phyloP scores from a whole-genome alignment of 2,797 vertebrate genomes.

The Mionectes olivaceus region DNA sequence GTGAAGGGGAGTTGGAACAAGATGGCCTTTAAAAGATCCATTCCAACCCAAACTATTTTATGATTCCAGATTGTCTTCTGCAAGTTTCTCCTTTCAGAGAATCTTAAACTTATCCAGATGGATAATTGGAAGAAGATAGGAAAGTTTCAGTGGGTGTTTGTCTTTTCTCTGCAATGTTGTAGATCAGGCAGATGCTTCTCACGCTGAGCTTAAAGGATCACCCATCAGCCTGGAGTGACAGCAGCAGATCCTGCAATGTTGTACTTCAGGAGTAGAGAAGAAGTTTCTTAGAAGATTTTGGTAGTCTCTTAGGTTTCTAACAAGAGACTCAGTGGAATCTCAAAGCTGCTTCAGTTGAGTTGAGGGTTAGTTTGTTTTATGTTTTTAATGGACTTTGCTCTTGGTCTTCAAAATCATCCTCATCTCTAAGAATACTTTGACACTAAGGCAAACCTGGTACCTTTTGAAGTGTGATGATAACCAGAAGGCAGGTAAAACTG shows the following conservation, averaged over 20 bases:
- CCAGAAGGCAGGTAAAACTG: slow-evolving; percentile 9
- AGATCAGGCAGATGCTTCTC: not conserved
- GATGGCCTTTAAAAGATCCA: not conserved
- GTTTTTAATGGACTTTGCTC: not conserved
- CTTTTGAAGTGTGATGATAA: not conserved
- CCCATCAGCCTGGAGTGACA: not conserved
- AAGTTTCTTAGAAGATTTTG: not conserved
- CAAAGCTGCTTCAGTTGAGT: not conserved
- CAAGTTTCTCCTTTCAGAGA: not conserved
- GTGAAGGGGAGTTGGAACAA: not conserved
- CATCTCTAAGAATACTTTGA: not conserved
- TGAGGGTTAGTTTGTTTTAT: not conserved
- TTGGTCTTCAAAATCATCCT: not conserved
- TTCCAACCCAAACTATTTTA: not conserved
- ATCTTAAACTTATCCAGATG: not conserved
- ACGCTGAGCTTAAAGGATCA: not conserved
- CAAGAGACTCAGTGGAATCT: not conserved
- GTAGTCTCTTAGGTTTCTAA: not conserved
- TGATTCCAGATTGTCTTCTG: not conserved
- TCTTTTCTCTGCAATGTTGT: not conserved
- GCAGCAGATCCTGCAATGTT: not conserved
- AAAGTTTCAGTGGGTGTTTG: not conserved
- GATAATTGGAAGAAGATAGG: not conserved
- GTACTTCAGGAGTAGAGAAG: not conserved
- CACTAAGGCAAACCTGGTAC: not conserved